Percentiles rank a stretch among this genome's conserved stretches.
Conservation (phyloP, 2,888 invertebrate species). For the Pristionchus mayeri region DNA sequence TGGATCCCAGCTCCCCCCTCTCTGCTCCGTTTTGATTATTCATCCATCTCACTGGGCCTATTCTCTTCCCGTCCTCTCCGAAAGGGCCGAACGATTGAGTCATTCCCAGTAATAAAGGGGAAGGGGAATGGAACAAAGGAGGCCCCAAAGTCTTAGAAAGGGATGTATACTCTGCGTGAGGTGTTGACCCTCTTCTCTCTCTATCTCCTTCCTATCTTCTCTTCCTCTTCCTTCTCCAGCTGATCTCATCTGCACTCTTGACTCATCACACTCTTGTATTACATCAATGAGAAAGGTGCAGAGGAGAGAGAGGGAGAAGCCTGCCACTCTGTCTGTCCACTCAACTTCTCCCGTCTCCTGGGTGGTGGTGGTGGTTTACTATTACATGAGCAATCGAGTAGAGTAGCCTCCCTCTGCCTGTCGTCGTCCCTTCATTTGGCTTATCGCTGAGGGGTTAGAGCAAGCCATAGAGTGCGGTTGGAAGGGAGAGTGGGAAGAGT, state of each 20-base stretch:
- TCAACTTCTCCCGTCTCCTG: background rate
- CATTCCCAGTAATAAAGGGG: conserved; percentile 38
- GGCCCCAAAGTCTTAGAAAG: conserved; percentile 6
- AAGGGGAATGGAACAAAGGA: background rate
- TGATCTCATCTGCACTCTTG: conserved; percentile 22
- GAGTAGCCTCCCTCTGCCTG: background rate
- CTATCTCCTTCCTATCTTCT: background rate
- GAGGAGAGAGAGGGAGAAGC: conserved; percentile 20
- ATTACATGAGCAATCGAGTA: conserved; percentile 35
- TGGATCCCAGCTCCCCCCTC: background rate
- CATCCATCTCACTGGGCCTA: background rate
- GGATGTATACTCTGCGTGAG: background rate
- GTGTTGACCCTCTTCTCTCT: conserved; percentile 26
- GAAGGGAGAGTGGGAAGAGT: background rate
- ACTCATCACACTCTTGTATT: conserved; percentile 29
- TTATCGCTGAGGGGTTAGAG: background rate
- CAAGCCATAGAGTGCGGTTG: background rate
- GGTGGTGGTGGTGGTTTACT: conserved; percentile 28
- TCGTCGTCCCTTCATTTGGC: background rate
- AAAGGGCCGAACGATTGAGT: conserved; percentile 12
- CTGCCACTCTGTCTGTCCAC: background rate
- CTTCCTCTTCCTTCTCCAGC: background rate
- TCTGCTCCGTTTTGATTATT: conserved; percentile 35
- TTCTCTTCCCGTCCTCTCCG: background rate
- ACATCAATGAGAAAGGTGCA: background rate